phyloP scores from a whole-genome alignment of 1,140 invertebrate genomes.

The Lysiphlebus fabarum region DNA sequence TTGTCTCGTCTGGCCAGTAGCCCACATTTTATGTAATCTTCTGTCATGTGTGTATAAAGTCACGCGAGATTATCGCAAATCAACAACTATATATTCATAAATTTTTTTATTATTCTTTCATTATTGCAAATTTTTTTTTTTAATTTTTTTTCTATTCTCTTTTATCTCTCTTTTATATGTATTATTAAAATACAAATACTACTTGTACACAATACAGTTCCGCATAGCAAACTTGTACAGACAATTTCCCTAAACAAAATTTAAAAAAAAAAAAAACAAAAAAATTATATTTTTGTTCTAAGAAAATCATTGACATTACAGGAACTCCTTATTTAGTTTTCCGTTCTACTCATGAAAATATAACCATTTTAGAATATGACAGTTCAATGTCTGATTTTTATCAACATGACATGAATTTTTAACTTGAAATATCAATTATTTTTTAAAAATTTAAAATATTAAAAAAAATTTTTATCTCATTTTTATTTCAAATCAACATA shows the following conservation, averaged over 20 bases:
- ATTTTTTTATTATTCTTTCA: not conserved
- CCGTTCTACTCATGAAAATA: not conserved
- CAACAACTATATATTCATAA: not conserved
- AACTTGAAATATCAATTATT: too few relatives aligned
- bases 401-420: too few relatives aligned
- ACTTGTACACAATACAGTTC: too few relatives aligned
- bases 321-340: slow-evolving; percentile 5
- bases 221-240: not conserved
- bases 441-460: too few relatives aligned
- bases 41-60: not conserved
- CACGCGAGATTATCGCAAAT: not conserved
- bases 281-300: not conserved
- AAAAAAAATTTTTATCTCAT: too few relatives aligned
- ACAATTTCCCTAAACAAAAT: not conserved
- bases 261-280: not conserved
- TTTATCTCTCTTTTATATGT: too few relatives aligned
- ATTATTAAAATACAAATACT: too few relatives aligned
- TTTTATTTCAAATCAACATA: too few relatives aligned
- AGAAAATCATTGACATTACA: not conserved
- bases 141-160: too few relatives aligned
- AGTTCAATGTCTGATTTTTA: too few relatives aligned
- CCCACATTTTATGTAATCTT: slow-evolving; percentile 9
- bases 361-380: too few relatives aligned
- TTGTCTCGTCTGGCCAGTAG: not conserved
- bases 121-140: too few relatives aligned